Evolutionary conservation across 2,113 vertebrate species (phyloP), one percentile per base, ranked within the genome.

Genomic region (Bombycilla garrulus): DNA sequence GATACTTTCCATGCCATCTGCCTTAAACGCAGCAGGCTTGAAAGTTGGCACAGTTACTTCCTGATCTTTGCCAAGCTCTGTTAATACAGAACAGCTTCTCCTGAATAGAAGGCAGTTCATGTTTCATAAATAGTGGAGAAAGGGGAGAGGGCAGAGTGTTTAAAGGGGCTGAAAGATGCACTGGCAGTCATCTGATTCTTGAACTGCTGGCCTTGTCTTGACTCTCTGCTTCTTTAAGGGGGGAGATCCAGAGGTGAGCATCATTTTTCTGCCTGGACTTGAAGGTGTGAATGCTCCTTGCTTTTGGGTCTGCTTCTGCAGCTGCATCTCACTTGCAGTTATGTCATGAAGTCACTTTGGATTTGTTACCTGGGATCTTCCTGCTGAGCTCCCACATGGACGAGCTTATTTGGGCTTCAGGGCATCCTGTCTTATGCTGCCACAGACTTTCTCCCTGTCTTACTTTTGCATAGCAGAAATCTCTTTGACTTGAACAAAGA

Each of bases 61-160:
- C 60, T 10, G 5, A 38, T 92, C 90, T 87, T 89, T 94, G 97
- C 97, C 97, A 98, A 95, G 61, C 85, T 91, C 89, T 70, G 87
- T 94, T 96, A 92, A 88, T 88, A 73, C 88, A 92, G 90, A 82
- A 77, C 5, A 66, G 3, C 26, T 65, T 35, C 65, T 85, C 60
- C 65, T 83, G 78, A 74, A 92, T 65, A 74, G 92, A 54, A 92
- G 90, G 61, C 88, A 48, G 20, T 66, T 87, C 72, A 15, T 50
- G 62, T 67, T 61, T 42, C 64, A 24, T 50, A 87, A 91, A 78
- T 60, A 72, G 71, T 45, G 56, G n/a, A 66, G 81, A 79, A 85
- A 36, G 40, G 60, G 81, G 74, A 82, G 57, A 87, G 72, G 79
- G 54, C 29, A 66, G 9, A 35, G 80, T 48, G 64, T 77, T 81